Percentiles rank a stretch among this genome's conserved stretches.
phyloP scores from a whole-genome alignment of 2,113 vertebrate species.

The Elgaria multicarinata region DNA sequence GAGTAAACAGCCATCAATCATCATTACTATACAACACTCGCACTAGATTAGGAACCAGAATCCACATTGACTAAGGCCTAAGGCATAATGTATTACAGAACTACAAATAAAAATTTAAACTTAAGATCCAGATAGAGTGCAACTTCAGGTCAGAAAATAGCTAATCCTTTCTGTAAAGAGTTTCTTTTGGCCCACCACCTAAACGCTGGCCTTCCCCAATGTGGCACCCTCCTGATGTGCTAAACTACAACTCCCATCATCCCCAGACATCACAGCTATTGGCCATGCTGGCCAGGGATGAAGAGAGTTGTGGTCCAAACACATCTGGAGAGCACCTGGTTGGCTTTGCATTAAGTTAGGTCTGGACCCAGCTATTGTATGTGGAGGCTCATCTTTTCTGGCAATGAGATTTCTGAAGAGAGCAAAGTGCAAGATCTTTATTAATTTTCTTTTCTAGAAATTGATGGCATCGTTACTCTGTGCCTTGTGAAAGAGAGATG shows the following conservation, averaged over 20 bases:
- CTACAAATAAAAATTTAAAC: no score
- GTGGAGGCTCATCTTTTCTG: neutral
- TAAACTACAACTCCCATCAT: neutral
- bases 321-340: neutral
- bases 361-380: no score
- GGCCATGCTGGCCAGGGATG: neutral
- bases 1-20: constrained; percentile 43
- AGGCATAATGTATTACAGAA: neutral
- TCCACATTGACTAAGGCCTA: neutral
- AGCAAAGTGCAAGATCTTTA: neutral
- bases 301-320: neutral
- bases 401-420: neutral
- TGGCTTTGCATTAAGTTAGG: no score
- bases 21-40: constrained; percentile 11
- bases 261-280: neutral
- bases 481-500: neutral
- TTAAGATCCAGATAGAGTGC: no score
- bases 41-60: neutral
- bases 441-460: neutral
- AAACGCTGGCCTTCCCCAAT: neutral
- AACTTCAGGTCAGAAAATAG: neutral
- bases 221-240: neutral
- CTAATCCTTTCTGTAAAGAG: no score
- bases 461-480: neutral
- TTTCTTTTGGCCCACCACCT: neutral